Base-by-base conservation (phyloP, 2,888 invertebrate genomes). In the Pammene aurita region DNA sequence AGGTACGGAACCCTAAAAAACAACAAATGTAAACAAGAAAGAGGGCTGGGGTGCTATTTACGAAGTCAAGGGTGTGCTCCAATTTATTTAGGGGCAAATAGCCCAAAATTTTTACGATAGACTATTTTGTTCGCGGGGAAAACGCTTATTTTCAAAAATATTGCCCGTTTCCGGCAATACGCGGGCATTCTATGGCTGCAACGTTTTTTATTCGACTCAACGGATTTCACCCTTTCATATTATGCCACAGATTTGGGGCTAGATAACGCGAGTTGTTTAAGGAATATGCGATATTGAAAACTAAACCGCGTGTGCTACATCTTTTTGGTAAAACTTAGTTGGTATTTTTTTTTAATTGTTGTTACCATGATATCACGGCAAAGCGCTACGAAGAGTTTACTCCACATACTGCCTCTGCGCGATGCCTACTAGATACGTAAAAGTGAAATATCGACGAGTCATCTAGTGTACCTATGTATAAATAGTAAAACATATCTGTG, bases 131-230 rank as follows among this genome's bases (percentile, higher is more conserved):
- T 64, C 26, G 55, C 35, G 34, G 42, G 41, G 50, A 57, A 57
- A 57, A 67, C 56, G 62, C 56, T 67, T 67, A 67, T 62, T 67
- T 67, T 62, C 48, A 67, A 67, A 67, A 67, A 56, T 67, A 67
- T 62, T 62, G 62, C 61, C 18, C 26, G 46, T 61, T 67, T 48
- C 61, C 67, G 34, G 46, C 55, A 52, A 41, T 38, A 62, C 26
- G 18, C 62, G 50, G 50, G n/a, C 50, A n/a, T 14, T 48, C 48
- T 48, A 41, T 67, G 56, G 62, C 48, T 56, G 55, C 10, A 46
- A 41, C 61, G 46, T 56, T 67, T 67, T 66, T 62, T 66, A 52
- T 66, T 58, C 16, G 42, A 58, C 14, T 55, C 61, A 7, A 13
- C 26, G 41, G 67, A 55, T 62, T 61, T 62, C 16, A 38, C 41